Conservation (phyloP, 2,797 vertebrate species). For the Cynopterus sphinx region DNA sequence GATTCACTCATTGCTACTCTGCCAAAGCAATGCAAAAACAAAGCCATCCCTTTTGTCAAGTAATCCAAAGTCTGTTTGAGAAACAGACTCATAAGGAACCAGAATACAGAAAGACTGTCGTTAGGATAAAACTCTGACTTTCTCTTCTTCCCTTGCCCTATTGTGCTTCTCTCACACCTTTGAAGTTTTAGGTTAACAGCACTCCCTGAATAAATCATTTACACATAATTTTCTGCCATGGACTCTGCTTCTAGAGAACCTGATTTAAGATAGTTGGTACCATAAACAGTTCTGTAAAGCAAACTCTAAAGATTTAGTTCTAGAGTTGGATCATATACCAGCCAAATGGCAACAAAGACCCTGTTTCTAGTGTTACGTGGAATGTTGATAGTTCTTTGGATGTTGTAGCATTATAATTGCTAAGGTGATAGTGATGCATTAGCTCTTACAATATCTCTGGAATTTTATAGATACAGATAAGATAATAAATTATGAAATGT, state of each 20-base stretch:
- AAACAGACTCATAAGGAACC: neutral
- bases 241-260: neutral
- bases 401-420: neutral
- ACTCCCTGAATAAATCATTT: neutral
- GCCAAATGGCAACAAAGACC: neutral
- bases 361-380: neutral
- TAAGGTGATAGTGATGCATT: neutral
- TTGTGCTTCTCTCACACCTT: neutral
- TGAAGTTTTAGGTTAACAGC: neutral
- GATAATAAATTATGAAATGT: neutral
- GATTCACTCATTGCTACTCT: neutral
- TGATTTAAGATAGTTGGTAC: neutral
- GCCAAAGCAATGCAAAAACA: neutral
- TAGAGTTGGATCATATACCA: neutral
- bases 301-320: slow-evolving; percentile 17
- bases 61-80: slow-evolving; percentile 2
- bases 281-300: neutral
- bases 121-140: neutral
- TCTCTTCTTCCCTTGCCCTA: neutral
- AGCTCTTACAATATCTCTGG: neutral
- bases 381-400: neutral
- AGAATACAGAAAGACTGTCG: neutral
- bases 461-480: neutral
- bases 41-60: neutral
- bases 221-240: neutral